These are phyloP conservation scores for Syngnathus floridae DNA, from an alignment of 2,113 vertebrate genomes.

Conservation along the genomic window DNA sequence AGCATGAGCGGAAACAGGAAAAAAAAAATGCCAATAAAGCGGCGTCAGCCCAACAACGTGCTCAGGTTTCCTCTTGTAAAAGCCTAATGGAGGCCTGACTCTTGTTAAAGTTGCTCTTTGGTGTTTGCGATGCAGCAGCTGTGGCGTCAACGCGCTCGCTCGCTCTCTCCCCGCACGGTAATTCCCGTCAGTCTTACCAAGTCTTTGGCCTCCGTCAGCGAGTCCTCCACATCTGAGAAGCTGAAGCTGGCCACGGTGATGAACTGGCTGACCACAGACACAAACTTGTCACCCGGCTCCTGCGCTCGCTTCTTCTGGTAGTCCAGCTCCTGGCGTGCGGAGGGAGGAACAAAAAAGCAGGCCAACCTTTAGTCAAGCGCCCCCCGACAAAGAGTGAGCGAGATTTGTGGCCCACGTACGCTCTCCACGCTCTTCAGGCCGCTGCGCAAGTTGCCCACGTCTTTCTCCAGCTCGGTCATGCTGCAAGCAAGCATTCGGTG, in stretches of 20 bases:
- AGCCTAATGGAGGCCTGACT: constrained; percentile 1
- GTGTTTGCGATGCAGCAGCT: too few relatives aligned
- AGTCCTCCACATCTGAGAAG: constrained; percentile 96
- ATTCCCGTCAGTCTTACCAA: constrained; percentile 73
- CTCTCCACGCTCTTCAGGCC: constrained; percentile 89
- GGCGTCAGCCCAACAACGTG: constrained; percentile 12
- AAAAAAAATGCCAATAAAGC: constrained; percentile 14
- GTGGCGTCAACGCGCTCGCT: too few relatives aligned
- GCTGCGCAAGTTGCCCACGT: constrained; percentile 86
- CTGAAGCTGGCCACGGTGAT: constrained; percentile 96
- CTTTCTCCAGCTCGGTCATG: constrained; percentile 97
- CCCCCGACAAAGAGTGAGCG: neutral
- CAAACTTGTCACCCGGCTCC: constrained; percentile 88
- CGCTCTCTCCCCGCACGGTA: too few relatives aligned
- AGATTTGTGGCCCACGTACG: constrained; percentile 71
- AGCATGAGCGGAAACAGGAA: constrained; percentile 4
- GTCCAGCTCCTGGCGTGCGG: constrained; percentile 80
- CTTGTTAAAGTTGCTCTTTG: neutral
- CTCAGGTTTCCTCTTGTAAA: constrained; percentile 29
- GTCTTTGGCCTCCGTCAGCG: constrained; percentile 88
- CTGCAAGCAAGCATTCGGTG: constrained; percentile 54
- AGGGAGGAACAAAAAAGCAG: neutral
- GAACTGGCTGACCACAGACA: constrained; percentile 97
- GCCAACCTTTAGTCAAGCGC: neutral
- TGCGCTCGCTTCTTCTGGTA: constrained; percentile 85